Evolutionary conservation across 92 coral and sea anemone genomes (phyloP), one percentile per base, ranked within the genome.

Genomic region (Meandrina meandrites): DNA sequence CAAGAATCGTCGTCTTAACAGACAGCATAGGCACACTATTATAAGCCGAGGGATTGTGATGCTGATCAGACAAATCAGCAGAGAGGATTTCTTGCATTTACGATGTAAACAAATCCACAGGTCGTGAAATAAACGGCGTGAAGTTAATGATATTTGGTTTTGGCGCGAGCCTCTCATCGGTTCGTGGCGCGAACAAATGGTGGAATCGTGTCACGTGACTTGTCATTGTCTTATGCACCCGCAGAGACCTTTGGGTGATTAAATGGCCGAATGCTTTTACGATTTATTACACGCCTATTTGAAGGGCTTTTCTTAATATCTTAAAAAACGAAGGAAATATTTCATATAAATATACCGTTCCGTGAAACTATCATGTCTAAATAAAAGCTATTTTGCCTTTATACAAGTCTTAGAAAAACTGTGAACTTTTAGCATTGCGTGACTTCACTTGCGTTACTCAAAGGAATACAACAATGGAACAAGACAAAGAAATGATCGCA

Each of bases 111-210:
- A 94, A 89, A 77, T 45, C 18, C 81, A 36, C 87, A 54, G 47
- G 86, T 84, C n/a, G 78, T 67, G 79, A 67, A 47, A 48, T 58
- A 62, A 86, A 86, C 89, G 79, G 53, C 40, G 31, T 40, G 71
- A 79, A 31, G 22, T 69, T 36, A 36, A 21, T 82, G 70, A 69
- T 56, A 85, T 86, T 92, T 90, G 85, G 95, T 91, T 92, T 92
- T 92, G 95, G 95, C 95, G 95, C 95, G 95, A 90, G 95, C 93
- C 89, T 83, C 88, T 81, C 89, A 84, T 87, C 75, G 73, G 71
- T 81, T 60, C 90, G 76, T 79, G 92, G 87, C 86, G 85, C 89
- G 76, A 88, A 91, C 88, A 88, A 86, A 86, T 77, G 88, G 85
- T 79, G n/a, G 79, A 60, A 42, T 79, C 27, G 5, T 36, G 15